Base-by-base conservation (phyloP, 1,140 invertebrate species). In the Trachelipus rathkii region DNA sequence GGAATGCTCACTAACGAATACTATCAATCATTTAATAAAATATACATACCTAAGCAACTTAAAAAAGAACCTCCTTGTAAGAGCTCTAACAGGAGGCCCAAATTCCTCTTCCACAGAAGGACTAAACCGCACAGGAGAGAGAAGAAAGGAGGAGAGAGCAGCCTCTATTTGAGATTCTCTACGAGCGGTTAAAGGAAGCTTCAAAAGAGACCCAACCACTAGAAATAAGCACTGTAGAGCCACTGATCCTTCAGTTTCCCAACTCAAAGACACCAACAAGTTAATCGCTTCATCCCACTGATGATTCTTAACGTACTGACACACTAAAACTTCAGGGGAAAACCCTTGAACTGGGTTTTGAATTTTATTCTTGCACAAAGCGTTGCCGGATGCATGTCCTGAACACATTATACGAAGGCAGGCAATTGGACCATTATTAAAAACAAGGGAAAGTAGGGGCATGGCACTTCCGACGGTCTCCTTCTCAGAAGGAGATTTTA, bases 61-160 rank as follows among this genome's bases (percentile, higher is more conserved):
- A 84, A 93, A 91, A 82, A 93, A 94, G 85, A 93, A 93, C 81
- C 91, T 84, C 76, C 92, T 85, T 9, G 92, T 92, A 23, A 94
- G 85, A 82, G 91, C 89, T 80, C 89, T 87, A 23, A 94, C 89
- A 85, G 92, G 88, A 82, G 91, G 90, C 53, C 88, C 88, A 82
- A 90, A 92, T 84, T 91, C 90, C 79, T 91, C 80, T 46, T 81
- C 80, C 13, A 77, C 74, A 13, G 78, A 78, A 19, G 76, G 78
- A 23, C 76, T 81, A 46, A 81, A 73, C 19, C 74, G 75, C 15
- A 75, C 71, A n/a, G 78, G 74, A 60, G 75, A 81, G 21, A 81
- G 67, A 60, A 80, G 75, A 19, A 79, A 78, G 15, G 70, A 78
- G 53, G 72, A 81, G 73, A 81, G 68, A 46, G 71, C 76, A 11